Base-by-base conservation (phyloP, 2,797 vertebrate species). In the Pipistrellus pipistrellus region DNA sequence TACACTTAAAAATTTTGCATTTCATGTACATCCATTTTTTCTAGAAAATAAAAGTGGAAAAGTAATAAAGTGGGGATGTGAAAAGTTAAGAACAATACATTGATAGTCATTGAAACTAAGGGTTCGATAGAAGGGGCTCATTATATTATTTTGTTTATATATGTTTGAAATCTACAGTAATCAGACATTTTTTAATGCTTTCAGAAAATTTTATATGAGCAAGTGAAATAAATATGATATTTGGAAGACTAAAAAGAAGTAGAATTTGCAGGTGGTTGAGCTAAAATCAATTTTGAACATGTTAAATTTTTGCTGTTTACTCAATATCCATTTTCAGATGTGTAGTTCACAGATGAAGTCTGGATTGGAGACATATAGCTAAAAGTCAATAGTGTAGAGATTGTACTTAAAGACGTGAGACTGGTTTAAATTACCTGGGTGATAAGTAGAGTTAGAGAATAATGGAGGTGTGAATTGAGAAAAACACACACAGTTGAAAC, bases 1-100 rank as follows among this genome's bases (percentile, higher is more conserved):
- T 53, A 20, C 51, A 53, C 18, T 73, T 66, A 83, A 9, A 20
- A 46, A 30, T 59, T 85, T 62, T 88, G 8, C 1, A 23, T 75
- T 95, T 75, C 6, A 35, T 41, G 8, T 82, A 83, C 3, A 57
- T 69, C 41, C 48, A 15, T 85, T 94, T 91, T 88, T 73, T 10
- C 35, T 66, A 69, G 23, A 91, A 72, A 46, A 38, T 25, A 21
- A 35, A 55, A 93, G 4, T 53, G 44, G 44, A 69, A 78, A 89
- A 80, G 53, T 57, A 68, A 72, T 93, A 38, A 73, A 81, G 32
- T 12, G 18, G 35, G 55, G 27, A 2, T 77, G 11, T 1, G 15
- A 23, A 35, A 77, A 72, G 4, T 90, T 90, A 68, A 89, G 4
- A 13, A 18, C 18, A 85, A 9, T 80, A n/a, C n/a, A 55, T n/a